Conservation (phyloP, 2,113 vertebrate genomes). For the Monarcha castaneiventris region DNA sequence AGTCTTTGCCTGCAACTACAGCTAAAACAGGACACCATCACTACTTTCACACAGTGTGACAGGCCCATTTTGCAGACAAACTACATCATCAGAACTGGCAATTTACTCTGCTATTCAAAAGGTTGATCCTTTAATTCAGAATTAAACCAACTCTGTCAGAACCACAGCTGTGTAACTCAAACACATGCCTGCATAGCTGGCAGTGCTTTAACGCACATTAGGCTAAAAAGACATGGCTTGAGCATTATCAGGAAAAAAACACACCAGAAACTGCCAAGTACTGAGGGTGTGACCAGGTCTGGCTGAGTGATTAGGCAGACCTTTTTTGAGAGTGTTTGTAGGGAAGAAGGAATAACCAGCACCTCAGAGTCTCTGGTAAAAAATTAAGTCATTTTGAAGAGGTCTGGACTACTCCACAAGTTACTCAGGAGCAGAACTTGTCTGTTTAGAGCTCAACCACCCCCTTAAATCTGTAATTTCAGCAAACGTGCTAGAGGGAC, state of each 20-base stretch:
- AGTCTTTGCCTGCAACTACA: not conserved
- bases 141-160: not conserved
- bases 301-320: slow-evolving; percentile 12
- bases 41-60: not conserved
- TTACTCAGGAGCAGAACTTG: not conserved
- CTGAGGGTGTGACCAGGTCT: slow-evolving; percentile 31
- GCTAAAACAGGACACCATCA: not conserved
- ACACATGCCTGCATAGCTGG: not conserved
- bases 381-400: not conserved
- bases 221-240: not conserved
- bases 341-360: not conserved
- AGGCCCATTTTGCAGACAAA: not conserved
- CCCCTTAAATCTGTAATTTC: not conserved
- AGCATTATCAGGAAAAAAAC: slow-evolving; percentile 31
- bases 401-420: not conserved
- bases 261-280: not conserved
- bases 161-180: not conserved
- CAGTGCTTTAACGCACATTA: not conserved
- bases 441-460: not conserved
- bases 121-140: not conserved
- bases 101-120: not conserved
- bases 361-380: not conserved
- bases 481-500: rapidly evolving
- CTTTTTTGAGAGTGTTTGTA: not conserved
- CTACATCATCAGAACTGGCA: not conserved